Percentiles rank a stretch among this genome's conserved stretches.
These are phyloP conservation scores for Drosophila borealis DNA, from an alignment of 2,888 invertebrate species.

Conservation along the genomic window DNA sequence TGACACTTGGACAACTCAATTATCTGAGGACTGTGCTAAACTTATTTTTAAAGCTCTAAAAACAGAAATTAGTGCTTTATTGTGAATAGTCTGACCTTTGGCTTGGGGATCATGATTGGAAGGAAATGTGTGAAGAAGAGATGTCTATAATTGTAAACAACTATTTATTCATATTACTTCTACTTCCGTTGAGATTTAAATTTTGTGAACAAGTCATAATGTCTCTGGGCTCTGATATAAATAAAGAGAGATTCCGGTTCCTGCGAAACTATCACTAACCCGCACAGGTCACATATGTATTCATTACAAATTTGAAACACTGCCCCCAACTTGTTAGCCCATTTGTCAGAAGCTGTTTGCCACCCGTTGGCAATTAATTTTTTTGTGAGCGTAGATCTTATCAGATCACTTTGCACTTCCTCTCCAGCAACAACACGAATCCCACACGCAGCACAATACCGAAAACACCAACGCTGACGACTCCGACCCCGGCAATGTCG, in stretches of 20 bases:
- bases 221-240: too few species aligned
- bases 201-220: neutral
- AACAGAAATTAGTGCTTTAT: too few species aligned
- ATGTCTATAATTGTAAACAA: neutral
- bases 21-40: too few species aligned
- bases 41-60: too few species aligned
- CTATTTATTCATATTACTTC: neutral
- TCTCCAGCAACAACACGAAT: conserved; percentile 49
- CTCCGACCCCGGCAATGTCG: conserved; percentile 32
- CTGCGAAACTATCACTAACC: neutral
- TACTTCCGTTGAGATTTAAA: neutral
- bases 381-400: conserved; percentile 60
- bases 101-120: neutral
- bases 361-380: conserved; percentile 63
- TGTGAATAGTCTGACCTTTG: too few species aligned
- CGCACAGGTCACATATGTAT: neutral
- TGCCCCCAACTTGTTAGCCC: conserved; percentile 59
- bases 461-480: conserved; percentile 34
- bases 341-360: conserved; percentile 45
- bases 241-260: too few species aligned
- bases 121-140: too few species aligned
- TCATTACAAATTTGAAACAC: conserved; percentile 15
- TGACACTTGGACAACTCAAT: too few species aligned
- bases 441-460: conserved; percentile 41
- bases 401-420: conserved; percentile 76